Evolutionary conservation across 2,797 vertebrate genomes (phyloP).

Genomic region (Acomys russatus): DNA sequence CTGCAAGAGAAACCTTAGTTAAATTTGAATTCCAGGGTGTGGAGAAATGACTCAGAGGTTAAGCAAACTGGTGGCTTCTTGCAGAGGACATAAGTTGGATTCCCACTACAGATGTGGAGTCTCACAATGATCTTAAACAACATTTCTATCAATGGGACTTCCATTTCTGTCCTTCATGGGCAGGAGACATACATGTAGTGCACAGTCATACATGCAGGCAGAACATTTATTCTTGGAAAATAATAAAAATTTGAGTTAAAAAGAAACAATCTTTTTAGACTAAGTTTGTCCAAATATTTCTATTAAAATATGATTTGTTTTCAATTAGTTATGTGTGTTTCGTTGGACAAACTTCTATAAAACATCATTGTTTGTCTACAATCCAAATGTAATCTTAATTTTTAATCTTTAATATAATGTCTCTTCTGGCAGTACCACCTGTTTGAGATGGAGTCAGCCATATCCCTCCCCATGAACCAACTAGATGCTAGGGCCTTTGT

Average conservation of each 20-base stretch:
- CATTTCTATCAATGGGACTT: neutral
- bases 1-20: neutral
- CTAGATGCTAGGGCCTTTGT: neutral
- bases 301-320: neutral
- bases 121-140: neutral
- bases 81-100: neutral
- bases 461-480: neutral
- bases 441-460: neutral
- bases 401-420: neutral
- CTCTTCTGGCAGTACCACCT: neutral
- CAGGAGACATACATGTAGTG: neutral
- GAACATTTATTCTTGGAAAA: neutral
- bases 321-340: neutral
- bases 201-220: neutral
- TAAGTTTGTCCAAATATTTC: neutral
- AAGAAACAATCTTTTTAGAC: neutral
- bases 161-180: neutral
- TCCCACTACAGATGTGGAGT: neutral
- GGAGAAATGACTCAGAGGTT: neutral
- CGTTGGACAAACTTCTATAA: neutral
- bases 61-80: neutral
- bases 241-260: neutral
- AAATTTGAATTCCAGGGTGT: neutral
- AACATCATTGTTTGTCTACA: neutral
- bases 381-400: neutral